Evolutionary conservation across 2,888 invertebrate genomes (phyloP).

Genomic region (Cheilosia vulpina): DNA sequence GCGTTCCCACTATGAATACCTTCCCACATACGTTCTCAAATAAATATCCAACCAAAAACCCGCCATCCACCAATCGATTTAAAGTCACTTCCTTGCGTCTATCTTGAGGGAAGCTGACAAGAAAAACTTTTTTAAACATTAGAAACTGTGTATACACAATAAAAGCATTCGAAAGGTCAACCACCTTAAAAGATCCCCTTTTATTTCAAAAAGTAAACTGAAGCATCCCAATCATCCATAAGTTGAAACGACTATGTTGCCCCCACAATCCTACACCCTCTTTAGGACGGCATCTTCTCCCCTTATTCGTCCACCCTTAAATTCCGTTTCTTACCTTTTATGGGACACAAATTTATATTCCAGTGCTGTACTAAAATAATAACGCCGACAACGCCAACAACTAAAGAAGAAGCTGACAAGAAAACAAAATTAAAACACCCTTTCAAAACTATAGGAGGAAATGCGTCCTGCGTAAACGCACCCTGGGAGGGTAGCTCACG

Average conservation of each 20-base stretch:
- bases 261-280: constrained; percentile 25
- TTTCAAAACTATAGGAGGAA: constrained; percentile 52
- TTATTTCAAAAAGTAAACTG: constrained; percentile 23
- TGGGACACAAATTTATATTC: constrained; percentile 60
- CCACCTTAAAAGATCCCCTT: constrained; percentile 55
- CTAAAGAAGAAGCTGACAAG: constrained; percentile 15
- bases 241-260: not conserved
- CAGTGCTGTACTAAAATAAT: constrained; percentile 35
- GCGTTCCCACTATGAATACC: too few relatives aligned
- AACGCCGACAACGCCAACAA: constrained; percentile 22
- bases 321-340: constrained; percentile 45
- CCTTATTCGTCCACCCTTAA: constrained; percentile 52
- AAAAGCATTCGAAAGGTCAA: constrained; percentile 47
- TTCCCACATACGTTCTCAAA: too few relatives aligned
- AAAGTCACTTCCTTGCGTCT: not conserved
- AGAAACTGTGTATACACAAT: not conserved
- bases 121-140: not conserved
- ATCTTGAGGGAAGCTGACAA: constrained; percentile 24
- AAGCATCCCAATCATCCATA: constrained; percentile 19
- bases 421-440: constrained; percentile 50
- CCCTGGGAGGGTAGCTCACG: constrained; percentile 59
- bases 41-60: not conserved
- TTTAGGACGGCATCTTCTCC: constrained; percentile 22
- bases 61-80: not conserved
- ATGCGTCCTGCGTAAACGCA: constrained; percentile 74